phyloP scores from a whole-genome alignment of 2,888 invertebrate genomes.

The Trichopria drosophilae region DNA sequence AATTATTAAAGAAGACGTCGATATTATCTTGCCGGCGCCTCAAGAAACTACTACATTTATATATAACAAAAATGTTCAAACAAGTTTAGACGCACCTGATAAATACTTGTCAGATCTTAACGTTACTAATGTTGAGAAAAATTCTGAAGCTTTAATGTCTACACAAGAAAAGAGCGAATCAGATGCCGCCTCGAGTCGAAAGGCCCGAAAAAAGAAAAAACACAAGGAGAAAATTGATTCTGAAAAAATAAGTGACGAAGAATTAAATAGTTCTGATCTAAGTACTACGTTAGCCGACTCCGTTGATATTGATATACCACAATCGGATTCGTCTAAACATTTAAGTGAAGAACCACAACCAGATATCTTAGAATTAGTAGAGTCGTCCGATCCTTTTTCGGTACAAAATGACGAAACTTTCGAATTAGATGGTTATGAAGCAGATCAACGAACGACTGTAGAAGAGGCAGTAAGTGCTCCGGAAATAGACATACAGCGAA shows the following conservation, averaged over 20 bases:
- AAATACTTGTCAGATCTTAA: no score
- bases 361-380: conserved; percentile 45
- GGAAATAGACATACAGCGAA: conserved; percentile 52
- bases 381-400: conserved; percentile 39
- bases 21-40: conserved; percentile 48
- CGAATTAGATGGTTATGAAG: conserved; percentile 68
- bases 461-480: conserved; percentile 60
- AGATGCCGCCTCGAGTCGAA: conserved; percentile 36
- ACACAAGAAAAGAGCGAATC: conserved; percentile 40
- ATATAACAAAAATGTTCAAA: conserved; percentile 47
- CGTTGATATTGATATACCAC: conserved; percentile 61
- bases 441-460: conserved; percentile 68
- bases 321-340: conserved; percentile 61
- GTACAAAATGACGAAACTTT: conserved; percentile 56
- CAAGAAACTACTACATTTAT: conserved; percentile 41
- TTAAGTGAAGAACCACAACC: conserved; percentile 59
- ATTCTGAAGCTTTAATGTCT: no score
- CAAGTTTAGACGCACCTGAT: conserved; percentile 28
- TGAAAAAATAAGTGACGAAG: conserved; percentile 35
- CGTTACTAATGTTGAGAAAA: no score
- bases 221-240: conserved; percentile 38
- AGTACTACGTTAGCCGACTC: conserved; percentile 63
- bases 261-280: conserved; percentile 42
- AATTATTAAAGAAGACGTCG: conserved; percentile 48
- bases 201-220: conserved; percentile 45